Evolutionary conservation across 2,797 vertebrate genomes (phyloP), one percentile per base, ranked within the genome.

Genomic region (Hypotaenidia okinawae): DNA sequence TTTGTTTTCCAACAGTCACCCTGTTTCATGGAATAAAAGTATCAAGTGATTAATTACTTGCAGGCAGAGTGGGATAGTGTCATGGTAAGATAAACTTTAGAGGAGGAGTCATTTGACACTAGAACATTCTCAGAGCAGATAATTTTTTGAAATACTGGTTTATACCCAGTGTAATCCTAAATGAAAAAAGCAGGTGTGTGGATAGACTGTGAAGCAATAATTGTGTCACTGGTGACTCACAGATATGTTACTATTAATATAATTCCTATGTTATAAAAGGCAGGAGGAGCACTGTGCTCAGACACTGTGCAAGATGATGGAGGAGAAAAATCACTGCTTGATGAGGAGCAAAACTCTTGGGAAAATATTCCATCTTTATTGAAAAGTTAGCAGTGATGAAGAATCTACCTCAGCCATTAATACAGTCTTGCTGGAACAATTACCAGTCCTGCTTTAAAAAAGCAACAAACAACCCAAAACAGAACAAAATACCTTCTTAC

Each of bases 311-410:
- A 81, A 52, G 58, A 77, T 3, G 13, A 51, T 27, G n/a, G 24
- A 72, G 64, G 32, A 82, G 16, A 63, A 75, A 45, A 89, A 84
- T 61, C 16, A 13, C 28, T 93, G 70, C 45, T 68, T 87, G 63
- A 87, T 87, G 51, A 72, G 82, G 59, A 89, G 22, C 30, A 84
- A 43, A 81, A 63, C 74, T 66, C 54, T 35, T 64, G 54, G 58
- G 39, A 68, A 73, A 87, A 37, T 21, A 72, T 67, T 6, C 16
- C 32, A 64, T 57, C n/a, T 78, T 78, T 39, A 78, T 22, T 66
- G 23, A 78, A 84, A 89, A 70, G 67, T 74, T 32, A 67, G 7
- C 49, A 67, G 13, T 39, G 75, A 63, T 91, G 74, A 87, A 84
- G 69, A 81, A 32, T 89, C 84, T 54, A 64, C 39, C 18, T 87